phyloP scores from a whole-genome alignment of 23 tunicate genomes.

The Ciona savignyi region DNA sequence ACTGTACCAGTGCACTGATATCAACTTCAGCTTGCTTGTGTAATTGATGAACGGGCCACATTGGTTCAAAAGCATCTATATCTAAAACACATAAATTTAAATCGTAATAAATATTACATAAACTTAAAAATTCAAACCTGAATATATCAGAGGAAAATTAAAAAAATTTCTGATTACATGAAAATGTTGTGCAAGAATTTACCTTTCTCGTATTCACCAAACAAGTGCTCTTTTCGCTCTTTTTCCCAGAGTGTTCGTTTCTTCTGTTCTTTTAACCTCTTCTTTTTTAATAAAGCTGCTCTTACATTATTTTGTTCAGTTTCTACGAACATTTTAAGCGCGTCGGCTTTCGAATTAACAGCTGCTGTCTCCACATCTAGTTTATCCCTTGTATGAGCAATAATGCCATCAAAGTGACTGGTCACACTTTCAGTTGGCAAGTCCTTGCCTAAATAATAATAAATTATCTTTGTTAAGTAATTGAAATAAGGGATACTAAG shows the following conservation, averaged over 20 bases:
- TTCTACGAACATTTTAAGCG: constrained; percentile 35
- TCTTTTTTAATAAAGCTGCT: constrained; percentile 8
- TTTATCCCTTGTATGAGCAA: neutral
- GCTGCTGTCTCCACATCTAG: constrained; percentile 2
- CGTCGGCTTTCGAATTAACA: constrained; percentile 18
- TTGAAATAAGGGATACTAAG: too few species aligned
- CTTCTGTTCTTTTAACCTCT: constrained; percentile 9
- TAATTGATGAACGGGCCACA: constrained; percentile 69
- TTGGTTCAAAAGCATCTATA: constrained; percentile 52
- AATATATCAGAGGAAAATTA: neutral
- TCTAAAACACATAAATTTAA: constrained; percentile 2
- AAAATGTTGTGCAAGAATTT: too few species aligned
- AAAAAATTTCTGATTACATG: too few species aligned
- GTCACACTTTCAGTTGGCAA: constrained; percentile 6
- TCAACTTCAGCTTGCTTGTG: constrained; percentile 44
- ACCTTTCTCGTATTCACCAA: constrained; percentile 20
- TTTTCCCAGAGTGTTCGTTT: constrained; percentile 16
- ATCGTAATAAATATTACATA: too few species aligned
- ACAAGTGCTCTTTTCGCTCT: constrained; percentile 33
- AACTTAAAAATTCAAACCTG: neutral
- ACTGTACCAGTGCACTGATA: constrained; percentile 12
- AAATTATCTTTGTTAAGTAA: too few species aligned
- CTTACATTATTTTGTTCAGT: constrained; percentile 48
- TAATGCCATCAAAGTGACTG: constrained; percentile 12
- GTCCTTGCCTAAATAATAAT: constrained; percentile 9